Conservation (phyloP, 2,888 invertebrate genomes). For the Polydrusus pterygomalis region DNA sequence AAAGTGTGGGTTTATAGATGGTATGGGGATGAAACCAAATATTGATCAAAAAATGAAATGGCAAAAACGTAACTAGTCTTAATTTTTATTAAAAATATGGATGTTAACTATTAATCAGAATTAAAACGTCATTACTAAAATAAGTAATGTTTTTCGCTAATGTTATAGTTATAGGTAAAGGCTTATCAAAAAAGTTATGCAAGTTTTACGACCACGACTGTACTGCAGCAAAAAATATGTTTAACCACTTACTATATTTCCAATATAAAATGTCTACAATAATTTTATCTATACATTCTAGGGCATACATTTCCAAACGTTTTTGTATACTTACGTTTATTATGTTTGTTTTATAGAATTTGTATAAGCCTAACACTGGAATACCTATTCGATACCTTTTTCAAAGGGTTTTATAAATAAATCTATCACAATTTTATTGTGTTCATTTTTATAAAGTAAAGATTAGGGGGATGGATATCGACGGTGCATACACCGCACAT, state of each 20-base stretch:
- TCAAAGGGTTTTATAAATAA: slow-evolving; percentile 33
- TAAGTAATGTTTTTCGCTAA: too few species aligned
- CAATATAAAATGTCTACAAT: slow-evolving; percentile 40
- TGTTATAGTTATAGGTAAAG: too few species aligned
- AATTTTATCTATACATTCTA: slow-evolving; percentile 38
- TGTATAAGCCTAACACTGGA: slow-evolving; percentile 45
- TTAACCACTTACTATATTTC: slow-evolving; percentile 15
- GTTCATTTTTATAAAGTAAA: slow-evolving; percentile 24
- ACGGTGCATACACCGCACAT: not conserved
- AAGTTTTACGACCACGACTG: too few species aligned
- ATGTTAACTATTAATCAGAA: too few species aligned
- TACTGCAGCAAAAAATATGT: too few species aligned
- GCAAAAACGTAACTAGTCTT: too few species aligned
- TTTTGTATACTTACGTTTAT: slow-evolving; percentile 42
- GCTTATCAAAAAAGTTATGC: too few species aligned
- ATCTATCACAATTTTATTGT: slow-evolving; percentile 49
- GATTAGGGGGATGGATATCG: slow-evolving; percentile 11
- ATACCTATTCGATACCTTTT: slow-evolving; percentile 36
- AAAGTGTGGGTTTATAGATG: too few species aligned
- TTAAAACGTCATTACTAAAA: too few species aligned
- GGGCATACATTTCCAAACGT: slow-evolving; percentile 30
- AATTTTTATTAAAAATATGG: too few species aligned
- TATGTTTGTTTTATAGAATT: slow-evolving; percentile 45
- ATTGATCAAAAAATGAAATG: too few species aligned
- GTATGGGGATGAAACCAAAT: too few species aligned